Base-by-base conservation (phyloP, 2,888 invertebrate species). In the Alloplasta piceator region DNA sequence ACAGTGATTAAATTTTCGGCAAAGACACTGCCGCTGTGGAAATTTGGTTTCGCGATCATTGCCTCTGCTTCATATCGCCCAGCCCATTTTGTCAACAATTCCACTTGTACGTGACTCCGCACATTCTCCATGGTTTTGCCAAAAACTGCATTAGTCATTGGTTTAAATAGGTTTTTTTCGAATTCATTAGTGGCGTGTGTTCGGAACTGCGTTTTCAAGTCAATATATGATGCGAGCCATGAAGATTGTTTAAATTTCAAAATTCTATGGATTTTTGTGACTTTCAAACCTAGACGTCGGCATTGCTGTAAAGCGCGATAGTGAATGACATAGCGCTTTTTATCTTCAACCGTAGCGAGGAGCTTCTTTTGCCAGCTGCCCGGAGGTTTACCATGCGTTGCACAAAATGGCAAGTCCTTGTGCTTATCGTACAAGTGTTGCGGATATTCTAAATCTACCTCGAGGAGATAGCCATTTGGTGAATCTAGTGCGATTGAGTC, bases 341-440 rank as follows among this genome's bases (percentile, higher is more conserved):
- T n/a, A n/a, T n/a, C n/a, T n/a, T n/a, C n/a, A n/a, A n/a, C n/a
- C n/a, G n/a, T n/a, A n/a, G n/a, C n/a, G n/a, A 60, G 38, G 77
- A 48, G 0, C 89, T 46, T 80, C 58, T 66, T n/a, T n/a, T n/a
- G n/a, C n/a, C n/a, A n/a, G 16, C 5, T n/a, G 5, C 12, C 14
- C 0, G 66, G 80, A 2, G 83, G 68, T n/a, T 60, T 26, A n/a
- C 46, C 52, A 16, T 73, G 73, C 56, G 83, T 76, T 5, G 85
- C 83, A 55, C 79, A 78, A 46, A 89, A 81, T 5, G 90, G 89
- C 72, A 89, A 87, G 76, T 89, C 88, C 78, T 86, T 89, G 68
- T 91, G 91, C n/a, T 36, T n/a, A 9, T 86, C 84, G 67, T 92
- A 90, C 38, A 91, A 79, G 36, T 87, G n/a, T n/a, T n/a, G n/a